phyloP scores from a whole-genome alignment of 2,797 vertebrate species.

The Enteromius unitaeniatus region DNA sequence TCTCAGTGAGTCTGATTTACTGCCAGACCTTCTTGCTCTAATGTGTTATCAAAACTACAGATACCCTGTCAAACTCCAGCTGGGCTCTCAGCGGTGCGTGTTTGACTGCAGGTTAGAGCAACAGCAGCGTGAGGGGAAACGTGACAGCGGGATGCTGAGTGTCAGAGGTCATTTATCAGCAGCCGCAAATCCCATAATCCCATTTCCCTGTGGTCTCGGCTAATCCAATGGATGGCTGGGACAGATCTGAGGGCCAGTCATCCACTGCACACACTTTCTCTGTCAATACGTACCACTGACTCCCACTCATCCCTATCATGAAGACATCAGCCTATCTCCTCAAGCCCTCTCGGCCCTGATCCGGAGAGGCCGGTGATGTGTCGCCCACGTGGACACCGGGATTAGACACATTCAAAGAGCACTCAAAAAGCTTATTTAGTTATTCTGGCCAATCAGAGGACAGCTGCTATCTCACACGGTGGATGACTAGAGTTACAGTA shows the following conservation, averaged over 20 bases:
- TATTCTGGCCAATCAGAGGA: slow-evolving; percentile 16
- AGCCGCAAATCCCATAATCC: slow-evolving; percentile 63
- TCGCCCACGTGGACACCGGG: neutral
- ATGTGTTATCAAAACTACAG: neutral
- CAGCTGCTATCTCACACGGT: slow-evolving; percentile 1
- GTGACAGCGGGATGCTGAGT: slow-evolving; percentile 33
- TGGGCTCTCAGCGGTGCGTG: neutral
- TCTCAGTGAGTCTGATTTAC: neutral
- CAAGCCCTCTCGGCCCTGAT: neutral
- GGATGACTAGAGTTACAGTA: slow-evolving; percentile 4
- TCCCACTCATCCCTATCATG: slow-evolving; percentile 19
- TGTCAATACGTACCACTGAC: neutral
- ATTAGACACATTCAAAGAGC: neutral
- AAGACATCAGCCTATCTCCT: slow-evolving; percentile 20
- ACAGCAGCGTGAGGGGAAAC: slow-evolving; percentile 8
- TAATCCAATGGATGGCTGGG: slow-evolving; percentile 65
- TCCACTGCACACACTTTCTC: slow-evolving; percentile 30
- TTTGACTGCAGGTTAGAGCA: slow-evolving; percentile 14
- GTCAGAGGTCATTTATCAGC: slow-evolving; percentile 53
- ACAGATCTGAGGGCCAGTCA: slow-evolving; percentile 22
- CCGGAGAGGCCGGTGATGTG: neutral
- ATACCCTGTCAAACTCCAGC: neutral
- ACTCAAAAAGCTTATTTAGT: slow-evolving; percentile 5
- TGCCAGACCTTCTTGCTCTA: neutral
- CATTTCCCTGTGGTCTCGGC: slow-evolving; percentile 60